phyloP scores from a whole-genome alignment of 2,113 vertebrate species.

The Propithecus coquereli region DNA sequence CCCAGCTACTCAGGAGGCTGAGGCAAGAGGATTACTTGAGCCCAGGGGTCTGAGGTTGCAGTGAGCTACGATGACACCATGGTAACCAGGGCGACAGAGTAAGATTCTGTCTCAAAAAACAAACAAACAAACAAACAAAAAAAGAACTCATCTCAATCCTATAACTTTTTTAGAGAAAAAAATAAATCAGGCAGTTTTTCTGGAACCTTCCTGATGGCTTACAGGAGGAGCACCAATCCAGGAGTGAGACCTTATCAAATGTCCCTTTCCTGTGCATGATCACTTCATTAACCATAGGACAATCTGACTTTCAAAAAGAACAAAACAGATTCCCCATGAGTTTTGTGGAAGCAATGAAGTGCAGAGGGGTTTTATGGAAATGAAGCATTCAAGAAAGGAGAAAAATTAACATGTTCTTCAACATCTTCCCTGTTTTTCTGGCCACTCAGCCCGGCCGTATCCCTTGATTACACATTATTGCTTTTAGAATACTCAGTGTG shows the following conservation, averaged over 20 bases:
- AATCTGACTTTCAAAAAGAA: background rate
- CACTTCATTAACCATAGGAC: background rate
- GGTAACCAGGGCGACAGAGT: background rate
- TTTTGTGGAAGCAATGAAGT: background rate
- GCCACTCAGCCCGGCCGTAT: background rate
- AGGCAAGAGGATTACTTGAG: background rate
- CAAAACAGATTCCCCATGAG: background rate
- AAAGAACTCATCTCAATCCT: background rate
- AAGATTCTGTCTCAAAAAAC: background rate
- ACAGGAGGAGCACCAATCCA: background rate
- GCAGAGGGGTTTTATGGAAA: background rate
- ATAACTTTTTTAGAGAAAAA: background rate
- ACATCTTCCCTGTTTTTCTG: background rate
- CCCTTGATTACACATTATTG: background rate
- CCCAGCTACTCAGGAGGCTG: background rate
- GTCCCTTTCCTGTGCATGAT: background rate
- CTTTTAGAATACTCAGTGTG: background rate
- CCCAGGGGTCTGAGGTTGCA: background rate
- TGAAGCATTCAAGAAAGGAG: background rate
- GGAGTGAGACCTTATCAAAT: background rate
- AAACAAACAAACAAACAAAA: too few species aligned
- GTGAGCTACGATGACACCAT: background rate
- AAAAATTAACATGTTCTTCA: background rate
- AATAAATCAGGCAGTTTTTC: background rate
- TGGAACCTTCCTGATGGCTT: background rate